Conservation (phyloP, 2,113 vertebrate genomes). For the Psammodynastes pulverulentus region DNA sequence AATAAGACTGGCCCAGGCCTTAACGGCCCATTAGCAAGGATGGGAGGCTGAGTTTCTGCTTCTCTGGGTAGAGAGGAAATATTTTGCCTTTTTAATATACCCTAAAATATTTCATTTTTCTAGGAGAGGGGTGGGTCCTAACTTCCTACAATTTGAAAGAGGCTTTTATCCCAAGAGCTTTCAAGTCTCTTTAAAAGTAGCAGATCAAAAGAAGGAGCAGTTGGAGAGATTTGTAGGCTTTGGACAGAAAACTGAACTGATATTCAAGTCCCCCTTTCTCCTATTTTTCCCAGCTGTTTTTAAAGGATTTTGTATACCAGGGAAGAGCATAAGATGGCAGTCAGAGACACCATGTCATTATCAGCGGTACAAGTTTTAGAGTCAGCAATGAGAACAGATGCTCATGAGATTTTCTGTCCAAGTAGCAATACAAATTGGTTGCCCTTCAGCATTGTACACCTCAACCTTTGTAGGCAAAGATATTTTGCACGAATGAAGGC, state of each 20-base stretch:
- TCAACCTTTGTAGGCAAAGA: neutral
- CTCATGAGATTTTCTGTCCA: neutral
- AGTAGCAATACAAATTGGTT: neutral
- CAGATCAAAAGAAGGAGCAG: neutral
- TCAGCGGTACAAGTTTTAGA: neutral
- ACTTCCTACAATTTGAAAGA: too few relatives aligned
- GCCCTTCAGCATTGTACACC: neutral
- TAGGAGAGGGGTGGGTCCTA: too few relatives aligned
- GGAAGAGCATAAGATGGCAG: neutral
- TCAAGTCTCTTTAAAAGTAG: neutral
- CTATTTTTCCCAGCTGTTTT: neutral
- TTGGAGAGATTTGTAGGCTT: neutral
- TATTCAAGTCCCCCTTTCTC: neutral
- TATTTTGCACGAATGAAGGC: neutral
- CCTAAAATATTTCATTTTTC: too few relatives aligned
- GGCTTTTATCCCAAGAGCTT: neutral
- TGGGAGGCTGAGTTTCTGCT: too few relatives aligned
- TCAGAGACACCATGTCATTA: neutral
- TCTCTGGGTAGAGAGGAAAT: too few relatives aligned
- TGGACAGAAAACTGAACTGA: neutral
- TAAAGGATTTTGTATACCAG: neutral
- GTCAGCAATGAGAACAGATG: neutral
- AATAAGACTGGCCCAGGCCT: too few relatives aligned
- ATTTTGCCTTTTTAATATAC: too few relatives aligned
- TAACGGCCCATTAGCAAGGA: too few relatives aligned